These are phyloP conservation scores for Endomychus coccineus DNA, from an alignment of 2,888 invertebrate genomes.

Conservation along the genomic window DNA sequence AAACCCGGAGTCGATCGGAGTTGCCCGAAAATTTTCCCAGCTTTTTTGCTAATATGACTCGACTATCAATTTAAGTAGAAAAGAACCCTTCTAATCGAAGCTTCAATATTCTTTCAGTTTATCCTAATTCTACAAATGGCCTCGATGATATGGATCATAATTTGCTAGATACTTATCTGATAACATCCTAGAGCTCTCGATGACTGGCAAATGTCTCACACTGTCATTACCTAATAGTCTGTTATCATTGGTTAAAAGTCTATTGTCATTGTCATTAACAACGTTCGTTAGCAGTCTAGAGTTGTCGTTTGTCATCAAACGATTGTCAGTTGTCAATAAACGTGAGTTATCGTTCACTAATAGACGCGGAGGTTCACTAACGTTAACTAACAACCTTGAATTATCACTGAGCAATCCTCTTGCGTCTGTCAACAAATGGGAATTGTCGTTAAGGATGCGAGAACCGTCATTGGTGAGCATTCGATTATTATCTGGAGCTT, in stretches of 20 bases:
- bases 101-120: no score
- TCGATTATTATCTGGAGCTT: slow-evolving; percentile 22
- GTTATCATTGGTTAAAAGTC: slow-evolving; percentile 27
- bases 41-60: no score
- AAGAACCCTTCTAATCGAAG: no score
- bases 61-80: no score
- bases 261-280: slow-evolving; percentile 28
- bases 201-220: slow-evolving; percentile 36
- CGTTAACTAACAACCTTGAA: slow-evolving; percentile 35
- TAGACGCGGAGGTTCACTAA: slow-evolving; percentile 36
- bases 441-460: slow-evolving; percentile 26
- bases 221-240: slow-evolving; percentile 28
- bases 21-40: no score
- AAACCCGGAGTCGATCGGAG: no score
- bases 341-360: slow-evolving; percentile 37
- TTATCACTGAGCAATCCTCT: slow-evolving; percentile 13
- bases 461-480: slow-evolving; percentile 29
- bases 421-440: slow-evolving; percentile 31
- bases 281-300: slow-evolving; percentile 32
- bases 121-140: slow-evolving; percentile 40
- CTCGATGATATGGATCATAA: slow-evolving; percentile 43
- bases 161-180: slow-evolving; percentile 43
- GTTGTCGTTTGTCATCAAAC: slow-evolving; percentile 35
- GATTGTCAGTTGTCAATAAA: slow-evolving; percentile 34
- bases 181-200: slow-evolving; percentile 38